Evolutionary conservation across 1,140 invertebrate species (phyloP).

Genomic region (Drosophila sechellia): DNA sequence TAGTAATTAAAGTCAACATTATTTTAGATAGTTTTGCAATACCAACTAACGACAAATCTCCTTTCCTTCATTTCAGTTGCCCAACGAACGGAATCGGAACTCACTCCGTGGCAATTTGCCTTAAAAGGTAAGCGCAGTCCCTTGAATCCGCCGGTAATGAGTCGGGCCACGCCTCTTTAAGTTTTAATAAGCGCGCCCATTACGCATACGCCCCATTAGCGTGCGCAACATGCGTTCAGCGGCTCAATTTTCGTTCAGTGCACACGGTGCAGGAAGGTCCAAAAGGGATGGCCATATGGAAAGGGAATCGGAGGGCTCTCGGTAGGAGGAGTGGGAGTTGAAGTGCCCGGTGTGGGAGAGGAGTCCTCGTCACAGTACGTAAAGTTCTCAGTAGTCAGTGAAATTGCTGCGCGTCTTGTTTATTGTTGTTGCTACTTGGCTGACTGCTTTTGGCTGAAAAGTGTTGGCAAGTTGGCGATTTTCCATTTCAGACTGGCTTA

Average conservation of each 20-base stretch:
- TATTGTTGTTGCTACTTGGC: conserved; percentile 66
- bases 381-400: conserved; percentile 81
- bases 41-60: not conserved
- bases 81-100: conserved; percentile 24
- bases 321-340: not conserved
- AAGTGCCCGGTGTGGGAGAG: conserved; percentile 4
- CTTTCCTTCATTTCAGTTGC: conserved; percentile 21
- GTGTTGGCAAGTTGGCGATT: not conserved
- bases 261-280: conserved; percentile 31
- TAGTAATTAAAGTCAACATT: not conserved
- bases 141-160: conserved; percentile 34
- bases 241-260: conserved; percentile 63
- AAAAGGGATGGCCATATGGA: conserved; percentile 1
- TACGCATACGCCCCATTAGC: conserved; percentile 73
- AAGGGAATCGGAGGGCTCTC: not conserved
- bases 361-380: conserved; percentile 72
- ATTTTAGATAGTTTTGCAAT: not conserved
- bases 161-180: conserved; percentile 47
- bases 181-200: conserved; percentile 55
- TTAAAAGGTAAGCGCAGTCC: conserved; percentile 26
- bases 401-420: conserved; percentile 77
- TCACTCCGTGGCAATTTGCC: conserved; percentile 23
- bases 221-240: conserved; percentile 31
- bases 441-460: conserved; percentile 9
- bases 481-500: not conserved